Conservation (phyloP, 2,113 vertebrate species). For the Siniperca chuatsi region DNA sequence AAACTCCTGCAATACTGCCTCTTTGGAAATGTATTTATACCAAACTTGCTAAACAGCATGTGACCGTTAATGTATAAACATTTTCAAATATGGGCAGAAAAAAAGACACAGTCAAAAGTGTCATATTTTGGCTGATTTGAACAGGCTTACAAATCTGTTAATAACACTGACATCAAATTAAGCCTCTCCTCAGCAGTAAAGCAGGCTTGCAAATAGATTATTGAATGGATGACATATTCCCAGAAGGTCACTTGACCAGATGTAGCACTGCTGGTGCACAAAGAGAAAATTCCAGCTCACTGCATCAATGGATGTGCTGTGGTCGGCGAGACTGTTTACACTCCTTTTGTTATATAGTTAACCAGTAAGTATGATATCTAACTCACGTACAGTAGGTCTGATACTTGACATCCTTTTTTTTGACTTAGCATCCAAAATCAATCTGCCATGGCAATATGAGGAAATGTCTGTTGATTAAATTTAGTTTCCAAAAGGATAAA, state of each 20-base stretch:
- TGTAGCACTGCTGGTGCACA: constrained; percentile 54
- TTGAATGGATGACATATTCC: constrained; percentile 36
- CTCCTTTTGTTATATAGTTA: constrained; percentile 41
- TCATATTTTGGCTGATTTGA: constrained; percentile 4
- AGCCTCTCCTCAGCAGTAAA: constrained; percentile 30
- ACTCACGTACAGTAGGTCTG: not conserved
- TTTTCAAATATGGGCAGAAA: not conserved
- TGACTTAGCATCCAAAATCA: not conserved
- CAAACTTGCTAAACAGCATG: not conserved
- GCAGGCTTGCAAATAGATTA: constrained; percentile 56
- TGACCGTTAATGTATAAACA: not conserved
- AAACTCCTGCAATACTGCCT: not conserved
- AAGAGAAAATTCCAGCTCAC: constrained; percentile 65
- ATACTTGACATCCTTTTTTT: not conserved
- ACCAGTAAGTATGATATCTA: not conserved
- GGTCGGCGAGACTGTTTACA: constrained; percentile 41
- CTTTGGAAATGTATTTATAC: not conserved
- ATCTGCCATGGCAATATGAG: not conserved
- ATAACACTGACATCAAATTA: constrained; percentile 10
- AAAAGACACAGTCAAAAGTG: not conserved
- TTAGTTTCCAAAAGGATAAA: not conserved
- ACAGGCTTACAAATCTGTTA: constrained; percentile 7
- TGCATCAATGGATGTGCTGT: constrained; percentile 65
- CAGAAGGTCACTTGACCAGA: constrained; percentile 46
- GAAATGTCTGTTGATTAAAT: not conserved